Evolutionary conservation across 1,140 invertebrate species (phyloP).

Genomic region (Varroa destructor): DNA sequence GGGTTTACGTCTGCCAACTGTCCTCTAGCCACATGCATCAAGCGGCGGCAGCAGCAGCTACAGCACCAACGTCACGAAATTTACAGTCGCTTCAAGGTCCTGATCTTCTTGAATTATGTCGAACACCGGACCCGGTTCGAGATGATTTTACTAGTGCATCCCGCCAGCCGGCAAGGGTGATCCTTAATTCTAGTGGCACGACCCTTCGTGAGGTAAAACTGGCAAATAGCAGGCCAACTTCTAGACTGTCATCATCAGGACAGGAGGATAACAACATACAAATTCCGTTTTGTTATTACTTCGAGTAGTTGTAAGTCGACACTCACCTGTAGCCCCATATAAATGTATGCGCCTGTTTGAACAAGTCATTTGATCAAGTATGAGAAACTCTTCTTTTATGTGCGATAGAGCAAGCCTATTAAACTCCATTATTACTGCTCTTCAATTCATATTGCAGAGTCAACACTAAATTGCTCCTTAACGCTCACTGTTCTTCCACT

Average conservation of each 20-base stretch:
- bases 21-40: not conserved
- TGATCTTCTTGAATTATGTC: constrained; percentile 13
- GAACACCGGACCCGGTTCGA: not conserved
- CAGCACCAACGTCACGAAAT: not conserved
- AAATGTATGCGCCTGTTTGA: no score
- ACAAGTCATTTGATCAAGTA: no score
- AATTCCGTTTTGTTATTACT: constrained; percentile 17
- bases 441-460: no score
- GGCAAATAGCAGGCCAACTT: not conserved
- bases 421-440: no score
- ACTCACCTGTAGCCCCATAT: no score
- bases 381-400: no score
- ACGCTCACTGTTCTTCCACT: no score
- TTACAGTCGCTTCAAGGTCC: constrained; percentile 7
- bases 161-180: constrained; percentile 10
- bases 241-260: not conserved
- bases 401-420: no score
- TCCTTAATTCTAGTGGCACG: constrained; percentile 9
- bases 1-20: constrained; percentile 26
- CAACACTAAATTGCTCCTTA: no score
- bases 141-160: constrained; percentile 7
- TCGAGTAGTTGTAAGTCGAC: constrained; percentile 1
- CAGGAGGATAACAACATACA: constrained; percentile 7
- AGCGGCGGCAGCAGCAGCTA: no score
- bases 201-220: not conserved